Evolutionary conservation across 2,888 invertebrate species (phyloP).

Genomic region (Nephrotoma guestfalica): DNA sequence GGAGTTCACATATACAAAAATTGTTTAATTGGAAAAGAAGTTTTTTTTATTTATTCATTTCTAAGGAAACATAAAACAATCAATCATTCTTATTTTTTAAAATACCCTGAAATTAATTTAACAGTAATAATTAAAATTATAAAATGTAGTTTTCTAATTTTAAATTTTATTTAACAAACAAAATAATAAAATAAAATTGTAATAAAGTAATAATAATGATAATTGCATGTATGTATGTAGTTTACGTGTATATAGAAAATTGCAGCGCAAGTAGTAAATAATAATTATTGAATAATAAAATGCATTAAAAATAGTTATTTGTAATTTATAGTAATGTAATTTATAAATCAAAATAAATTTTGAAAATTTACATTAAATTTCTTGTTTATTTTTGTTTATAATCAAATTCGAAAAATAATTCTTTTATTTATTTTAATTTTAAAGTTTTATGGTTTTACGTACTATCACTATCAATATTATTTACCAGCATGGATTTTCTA

Average conservation of each 20-base stretch:
- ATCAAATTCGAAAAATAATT: not conserved
- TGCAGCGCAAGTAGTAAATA: not conserved
- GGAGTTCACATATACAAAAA: no score
- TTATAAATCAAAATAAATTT: not conserved
- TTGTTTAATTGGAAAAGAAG: no score
- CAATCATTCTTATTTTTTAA: not conserved
- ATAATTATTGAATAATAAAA: not conserved
- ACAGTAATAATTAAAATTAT: not conserved
- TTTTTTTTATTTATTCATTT: not conserved
- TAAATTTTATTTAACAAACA: not conserved
- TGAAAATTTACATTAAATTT: not conserved
- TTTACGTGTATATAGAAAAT: not conserved
- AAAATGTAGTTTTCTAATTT: not conserved
- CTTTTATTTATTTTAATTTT: not conserved
- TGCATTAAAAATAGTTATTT: not conserved
- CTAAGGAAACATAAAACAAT: not conserved
- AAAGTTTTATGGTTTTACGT: not conserved
- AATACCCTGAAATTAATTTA: not conserved
- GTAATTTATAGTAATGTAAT: not conserved
- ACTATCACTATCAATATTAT: constrained; percentile 1
- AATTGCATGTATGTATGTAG: not conserved
- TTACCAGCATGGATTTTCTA: not conserved
- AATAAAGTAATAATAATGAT: not conserved
- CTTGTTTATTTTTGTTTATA: not conserved
- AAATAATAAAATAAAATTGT: not conserved